Percentiles rank a stretch among this genome's conserved stretches.
These are phyloP conservation scores for Catharus ustulatus DNA, from an alignment of 2,797 vertebrate species.

Conservation along the genomic window DNA sequence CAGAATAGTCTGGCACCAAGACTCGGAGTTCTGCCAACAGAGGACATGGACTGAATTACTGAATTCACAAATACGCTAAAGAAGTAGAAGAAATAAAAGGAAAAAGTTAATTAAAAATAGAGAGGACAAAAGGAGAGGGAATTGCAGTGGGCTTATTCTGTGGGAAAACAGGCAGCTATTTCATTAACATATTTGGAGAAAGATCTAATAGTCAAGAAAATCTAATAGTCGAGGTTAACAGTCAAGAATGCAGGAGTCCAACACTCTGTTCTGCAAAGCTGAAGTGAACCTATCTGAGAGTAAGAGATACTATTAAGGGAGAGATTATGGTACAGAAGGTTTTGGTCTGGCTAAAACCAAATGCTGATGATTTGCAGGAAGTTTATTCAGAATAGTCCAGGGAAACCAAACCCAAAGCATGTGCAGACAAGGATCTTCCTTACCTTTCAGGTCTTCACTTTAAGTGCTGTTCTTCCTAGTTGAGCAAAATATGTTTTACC, in stretches of 20 bases:
- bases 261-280: background rate
- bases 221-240: background rate
- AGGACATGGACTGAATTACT: background rate
- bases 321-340: background rate
- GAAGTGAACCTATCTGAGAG: background rate
- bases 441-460: background rate
- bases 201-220: background rate
- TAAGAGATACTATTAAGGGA: background rate
- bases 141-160: background rate
- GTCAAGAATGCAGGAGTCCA: background rate
- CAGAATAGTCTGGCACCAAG: background rate
- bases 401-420: background rate
- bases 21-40: background rate
- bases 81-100: background rate
- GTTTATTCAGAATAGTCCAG: background rate
- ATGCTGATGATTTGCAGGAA: background rate
- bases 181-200: background rate
- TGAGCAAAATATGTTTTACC: background rate
- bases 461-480: background rate
- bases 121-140: background rate
- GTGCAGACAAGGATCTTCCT: background rate
- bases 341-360: background rate
- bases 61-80: background rate
- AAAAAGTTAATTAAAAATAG: background rate
- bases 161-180: background rate